Conservation (phyloP, 1,140 invertebrate genomes). For the Aphis gossypii region DNA sequence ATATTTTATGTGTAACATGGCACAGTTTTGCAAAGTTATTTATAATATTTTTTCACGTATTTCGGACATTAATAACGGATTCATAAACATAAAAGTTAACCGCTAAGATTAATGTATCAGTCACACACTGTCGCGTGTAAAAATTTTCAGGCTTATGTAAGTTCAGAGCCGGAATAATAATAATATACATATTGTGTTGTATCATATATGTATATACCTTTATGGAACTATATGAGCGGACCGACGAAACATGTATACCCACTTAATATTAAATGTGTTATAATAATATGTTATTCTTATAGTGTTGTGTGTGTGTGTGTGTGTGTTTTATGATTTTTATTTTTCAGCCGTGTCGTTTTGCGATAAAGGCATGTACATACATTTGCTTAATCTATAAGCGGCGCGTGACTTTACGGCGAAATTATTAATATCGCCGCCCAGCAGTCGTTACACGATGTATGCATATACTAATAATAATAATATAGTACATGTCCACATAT, state of each 20-base stretch:
- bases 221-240: neutral
- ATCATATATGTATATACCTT: neutral
- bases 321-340: conserved; percentile 21
- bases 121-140: neutral
- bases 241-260: neutral
- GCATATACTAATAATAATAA: conserved; percentile 26
- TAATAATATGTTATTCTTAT: neutral
- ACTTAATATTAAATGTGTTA: neutral
- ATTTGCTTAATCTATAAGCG: conserved; percentile 21
- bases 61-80: neutral
- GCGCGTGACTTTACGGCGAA: conserved; percentile 36
- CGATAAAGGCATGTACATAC: conserved; percentile 1
- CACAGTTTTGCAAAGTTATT: neutral
- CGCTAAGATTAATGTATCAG: neutral
- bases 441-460: neutral
- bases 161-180: too few relatives aligned
- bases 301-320: neutral
- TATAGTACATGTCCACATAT: neutral
- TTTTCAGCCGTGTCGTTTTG: conserved; percentile 19
- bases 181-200: too few relatives aligned
- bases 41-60: neutral
- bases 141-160: too few relatives aligned
- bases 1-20: neutral
- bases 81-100: neutral
- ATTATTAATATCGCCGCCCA: conserved; percentile 26